These are phyloP conservation scores for Theristicus caerulescens DNA, from an alignment of 2,113 vertebrate species.

Conservation along the genomic window DNA sequence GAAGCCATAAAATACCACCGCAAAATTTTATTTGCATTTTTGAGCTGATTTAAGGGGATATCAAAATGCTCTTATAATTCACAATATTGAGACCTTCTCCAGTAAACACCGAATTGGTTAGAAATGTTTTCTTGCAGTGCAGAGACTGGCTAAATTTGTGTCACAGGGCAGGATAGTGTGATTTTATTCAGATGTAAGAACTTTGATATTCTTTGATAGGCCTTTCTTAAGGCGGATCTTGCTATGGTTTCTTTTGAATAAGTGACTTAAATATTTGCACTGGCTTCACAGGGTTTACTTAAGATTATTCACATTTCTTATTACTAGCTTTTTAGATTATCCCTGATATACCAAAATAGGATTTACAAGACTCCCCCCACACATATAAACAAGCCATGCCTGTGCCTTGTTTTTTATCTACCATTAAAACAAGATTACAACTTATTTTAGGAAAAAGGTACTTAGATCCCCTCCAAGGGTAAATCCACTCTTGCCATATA, in stretches of 20 bases:
- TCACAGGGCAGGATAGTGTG: not conserved
- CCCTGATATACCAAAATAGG: conserved; percentile 39
- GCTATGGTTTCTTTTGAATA: not conserved
- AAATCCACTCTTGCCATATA: conserved; percentile 45
- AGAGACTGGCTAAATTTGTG: not conserved
- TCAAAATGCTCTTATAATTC: not conserved
- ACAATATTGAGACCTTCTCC: not conserved
- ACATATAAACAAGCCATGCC: not conserved
- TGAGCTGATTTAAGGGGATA: not conserved
- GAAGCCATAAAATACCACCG: not conserved
- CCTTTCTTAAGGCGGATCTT: not conserved
- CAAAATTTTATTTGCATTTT: not conserved
- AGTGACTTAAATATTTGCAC: conserved; percentile 27
- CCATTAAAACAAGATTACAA: conserved; percentile 63
- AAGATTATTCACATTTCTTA: conserved; percentile 35
- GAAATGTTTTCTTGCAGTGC: not conserved
- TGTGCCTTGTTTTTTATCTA: conserved; percentile 41
- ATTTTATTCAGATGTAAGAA: not conserved
- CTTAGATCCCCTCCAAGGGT: conserved; percentile 47
- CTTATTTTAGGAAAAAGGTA: conserved; percentile 31
- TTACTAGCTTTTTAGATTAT: conserved; percentile 40
- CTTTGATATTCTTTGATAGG: not conserved
- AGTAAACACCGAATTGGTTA: not conserved
- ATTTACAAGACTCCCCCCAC: not conserved
- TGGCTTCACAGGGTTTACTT: conserved; percentile 1